Percentiles rank a stretch among this genome's conserved stretches.
These are phyloP conservation scores for Lithobates pipiens DNA, from an alignment of 2,797 vertebrate species.

Conservation along the genomic window DNA sequence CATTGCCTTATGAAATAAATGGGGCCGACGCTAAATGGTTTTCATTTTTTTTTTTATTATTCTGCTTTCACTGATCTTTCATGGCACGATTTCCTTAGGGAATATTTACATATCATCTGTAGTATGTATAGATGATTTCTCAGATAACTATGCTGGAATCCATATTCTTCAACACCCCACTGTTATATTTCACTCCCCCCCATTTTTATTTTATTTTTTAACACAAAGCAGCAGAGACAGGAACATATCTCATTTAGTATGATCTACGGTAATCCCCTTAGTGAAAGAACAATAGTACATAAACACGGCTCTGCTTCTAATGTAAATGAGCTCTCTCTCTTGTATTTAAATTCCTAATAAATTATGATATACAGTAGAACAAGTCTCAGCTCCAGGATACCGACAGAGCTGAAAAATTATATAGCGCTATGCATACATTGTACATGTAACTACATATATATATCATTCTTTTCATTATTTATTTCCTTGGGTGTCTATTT, in stretches of 20 bases:
- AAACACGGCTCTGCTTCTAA: conserved; percentile 31
- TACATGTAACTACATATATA: background rate
- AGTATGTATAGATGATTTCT: background rate
- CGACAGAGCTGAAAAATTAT: background rate
- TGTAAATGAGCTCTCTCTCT: conserved; percentile 1
- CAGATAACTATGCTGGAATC: background rate
- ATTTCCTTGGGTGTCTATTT: background rate
- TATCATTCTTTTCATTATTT: background rate
- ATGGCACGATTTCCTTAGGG: background rate
- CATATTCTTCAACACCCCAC: background rate
- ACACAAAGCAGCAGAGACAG: background rate
- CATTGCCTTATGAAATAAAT: no score
- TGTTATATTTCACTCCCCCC: background rate
- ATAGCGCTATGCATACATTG: background rate
- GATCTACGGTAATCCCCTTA: background rate
- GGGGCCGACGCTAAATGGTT: no score
- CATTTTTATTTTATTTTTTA: background rate
- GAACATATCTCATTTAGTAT: background rate
- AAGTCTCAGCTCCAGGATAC: background rate
- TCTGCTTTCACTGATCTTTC: no score
- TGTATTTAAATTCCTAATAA: conserved; percentile 7
- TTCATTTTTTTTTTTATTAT: no score
- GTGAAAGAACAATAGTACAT: background rate
- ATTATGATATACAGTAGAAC: background rate
- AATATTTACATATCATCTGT: background rate